These are phyloP conservation scores for Anas bahamensis DNA, from an alignment of 2,797 vertebrate species.

Conservation along the genomic window DNA sequence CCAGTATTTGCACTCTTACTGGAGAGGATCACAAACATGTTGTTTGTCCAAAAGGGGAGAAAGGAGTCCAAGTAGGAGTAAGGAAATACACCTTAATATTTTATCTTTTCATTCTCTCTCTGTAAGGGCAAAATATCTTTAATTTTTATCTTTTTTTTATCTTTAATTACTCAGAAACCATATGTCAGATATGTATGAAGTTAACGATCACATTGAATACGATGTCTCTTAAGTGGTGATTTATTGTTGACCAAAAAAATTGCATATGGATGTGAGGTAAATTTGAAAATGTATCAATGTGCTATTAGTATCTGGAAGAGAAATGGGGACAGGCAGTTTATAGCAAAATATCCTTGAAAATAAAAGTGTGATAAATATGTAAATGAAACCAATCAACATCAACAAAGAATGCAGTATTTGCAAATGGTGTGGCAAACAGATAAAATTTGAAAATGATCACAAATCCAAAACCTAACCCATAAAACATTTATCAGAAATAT, in stretches of 20 bases:
- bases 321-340: conserved; percentile 48
- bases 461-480: conserved; percentile 76
- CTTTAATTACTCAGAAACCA: conserved; percentile 73
- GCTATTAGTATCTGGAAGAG: conserved; percentile 49
- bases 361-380: conserved; percentile 76
- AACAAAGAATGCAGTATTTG: conserved; percentile 74
- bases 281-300: conserved; percentile 67
- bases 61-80: not conserved
- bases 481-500: conserved; percentile 80
- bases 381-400: conserved; percentile 78
- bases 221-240: conserved; percentile 60
- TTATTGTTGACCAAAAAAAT: conserved; percentile 64
- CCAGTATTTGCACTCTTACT: not conserved
- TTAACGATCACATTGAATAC: conserved; percentile 24
- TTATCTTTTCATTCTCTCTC: not conserved
- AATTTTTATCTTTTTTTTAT: not conserved
- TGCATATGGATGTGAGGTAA: conserved; percentile 62
- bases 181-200: conserved; percentile 67
- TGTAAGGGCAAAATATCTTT: not conserved
- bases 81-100: not conserved
- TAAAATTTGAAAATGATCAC: conserved; percentile 76
- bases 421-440: conserved; percentile 72
- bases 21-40: not conserved
- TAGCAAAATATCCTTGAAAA: conserved; percentile 74
- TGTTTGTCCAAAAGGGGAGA: not conserved